phyloP scores from a whole-genome alignment of 2,113 vertebrate species.

The Spheniscus mendiculus region DNA sequence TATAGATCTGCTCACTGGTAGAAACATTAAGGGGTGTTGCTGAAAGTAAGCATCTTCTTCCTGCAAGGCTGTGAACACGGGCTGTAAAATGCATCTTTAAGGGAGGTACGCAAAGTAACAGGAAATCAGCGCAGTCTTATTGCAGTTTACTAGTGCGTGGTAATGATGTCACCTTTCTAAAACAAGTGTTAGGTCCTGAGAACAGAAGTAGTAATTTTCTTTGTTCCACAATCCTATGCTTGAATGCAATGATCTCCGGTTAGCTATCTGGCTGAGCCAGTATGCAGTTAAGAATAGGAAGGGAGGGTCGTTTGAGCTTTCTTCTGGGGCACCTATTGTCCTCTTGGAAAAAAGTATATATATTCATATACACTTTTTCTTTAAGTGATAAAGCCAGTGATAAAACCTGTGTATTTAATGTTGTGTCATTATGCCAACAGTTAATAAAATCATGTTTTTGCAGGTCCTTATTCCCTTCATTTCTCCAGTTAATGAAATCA shows the following conservation, averaged over 20 bases:
- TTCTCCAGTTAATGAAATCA: background rate
- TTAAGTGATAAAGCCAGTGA: background rate
- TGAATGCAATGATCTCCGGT: background rate
- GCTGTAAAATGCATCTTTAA: conserved; percentile 57
- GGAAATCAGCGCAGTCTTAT: conserved; percentile 33
- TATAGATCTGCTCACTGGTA: conserved; percentile 11
- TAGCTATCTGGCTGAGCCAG: background rate
- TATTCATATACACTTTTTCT: background rate
- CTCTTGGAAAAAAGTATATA: background rate
- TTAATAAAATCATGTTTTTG: background rate
- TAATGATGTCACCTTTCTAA: background rate
- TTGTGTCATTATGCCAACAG: background rate
- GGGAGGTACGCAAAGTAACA: background rate
- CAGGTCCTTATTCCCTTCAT: background rate
- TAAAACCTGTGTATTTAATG: background rate
- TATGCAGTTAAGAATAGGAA: background rate
- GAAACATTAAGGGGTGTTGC: conserved; percentile 56
- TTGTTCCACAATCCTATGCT: background rate
- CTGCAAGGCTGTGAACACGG: conserved; percentile 34
- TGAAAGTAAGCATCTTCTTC: conserved; percentile 73
- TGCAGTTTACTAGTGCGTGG: background rate
- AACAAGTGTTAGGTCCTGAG: background rate
- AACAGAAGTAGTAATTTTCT: background rate
- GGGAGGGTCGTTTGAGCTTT: background rate
- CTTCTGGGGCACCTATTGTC: background rate